Base-by-base conservation (phyloP, 2,888 invertebrate genomes). In the Pseudococcus jackbeardsleyi region DNA sequence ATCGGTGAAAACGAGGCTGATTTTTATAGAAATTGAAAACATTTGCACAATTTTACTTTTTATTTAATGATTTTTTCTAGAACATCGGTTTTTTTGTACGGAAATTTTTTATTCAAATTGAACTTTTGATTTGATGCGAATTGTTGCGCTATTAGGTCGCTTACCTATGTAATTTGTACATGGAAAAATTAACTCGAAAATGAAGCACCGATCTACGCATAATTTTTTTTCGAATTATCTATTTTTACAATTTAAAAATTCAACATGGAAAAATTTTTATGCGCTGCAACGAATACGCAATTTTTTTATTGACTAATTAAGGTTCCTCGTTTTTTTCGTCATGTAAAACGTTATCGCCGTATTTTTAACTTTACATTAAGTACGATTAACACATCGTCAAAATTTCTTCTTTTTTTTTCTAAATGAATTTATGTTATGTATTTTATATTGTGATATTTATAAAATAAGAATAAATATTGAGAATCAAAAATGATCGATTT, bases 361-460 rank as follows among this genome's bases (percentile, higher is more conserved):
- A 82, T 46, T 82, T 82, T 46, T 33, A 82, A 82, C n/a, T 82
- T 39, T 72, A 72, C 15, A 17, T 15, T 72, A 72, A 72, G 72
- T 33, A 39, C 26, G 19, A 82, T 82, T 82, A 82, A 82, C 79
- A 82, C 79, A 46, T 82, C 22, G 79, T 82, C 79, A 46, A 82
- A 9, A 64, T 15, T 79, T 42, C 42, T 42, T 82, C 46, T 46
- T 46, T 82, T 82, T 82, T 82, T 77, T 33, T 33, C 26, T 33
- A 3, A 77, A 82, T 39, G 77, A 77, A 8, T 77, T 17, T 79
- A 79, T 82, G 79, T 82, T 82, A 82, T 46, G 19, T 82, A 82
- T 82, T 82, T 82, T 82, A 46, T 82, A 46, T 82, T 82, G 79
- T 82, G 79, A 82, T 82, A 82, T 82, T 82, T 82, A 82, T n/a